A percentile compares a stretch with the other conserved stretches of the same genome.
phyloP scores from a whole-genome alignment of 2,888 invertebrate genomes.

The Diploptera punctata region DNA sequence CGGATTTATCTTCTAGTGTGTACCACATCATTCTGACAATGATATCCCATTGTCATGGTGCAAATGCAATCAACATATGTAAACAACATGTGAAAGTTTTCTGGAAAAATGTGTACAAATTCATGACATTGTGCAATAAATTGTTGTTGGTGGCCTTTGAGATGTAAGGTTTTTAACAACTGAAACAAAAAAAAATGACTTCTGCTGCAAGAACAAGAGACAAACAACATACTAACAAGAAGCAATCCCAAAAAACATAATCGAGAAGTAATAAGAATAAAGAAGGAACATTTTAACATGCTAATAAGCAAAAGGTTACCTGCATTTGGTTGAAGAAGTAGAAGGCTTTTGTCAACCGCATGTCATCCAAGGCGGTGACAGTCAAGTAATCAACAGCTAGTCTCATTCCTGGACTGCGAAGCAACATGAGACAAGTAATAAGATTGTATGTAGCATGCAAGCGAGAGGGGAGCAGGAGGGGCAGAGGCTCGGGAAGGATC shows the following conservation, averaged over 20 bases:
- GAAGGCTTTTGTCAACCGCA: constrained; percentile 43
- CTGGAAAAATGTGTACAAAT: constrained; percentile 5
- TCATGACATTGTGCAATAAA: constrained; percentile 38
- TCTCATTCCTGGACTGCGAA: constrained; percentile 42
- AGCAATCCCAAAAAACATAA: constrained; percentile 33
- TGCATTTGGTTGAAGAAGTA: constrained; percentile 41
- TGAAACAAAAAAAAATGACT: constrained; percentile 28
- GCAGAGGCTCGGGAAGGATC: background rate
- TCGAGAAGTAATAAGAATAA: constrained; percentile 31
- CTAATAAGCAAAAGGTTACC: constrained; percentile 42
- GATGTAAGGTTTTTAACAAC: constrained; percentile 41
- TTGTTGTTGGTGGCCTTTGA: constrained; percentile 37
- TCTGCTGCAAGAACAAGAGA: constrained; percentile 38
- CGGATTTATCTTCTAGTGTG: too few relatives aligned
- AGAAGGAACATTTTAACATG: constrained; percentile 35
- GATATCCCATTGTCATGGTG: constrained; percentile 13
- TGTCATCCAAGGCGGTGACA: constrained; percentile 44
- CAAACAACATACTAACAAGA: constrained; percentile 31
- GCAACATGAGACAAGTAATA: constrained; percentile 39
- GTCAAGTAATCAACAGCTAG: constrained; percentile 41
- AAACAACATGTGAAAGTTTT: constrained; percentile 18
- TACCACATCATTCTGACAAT: background rate
- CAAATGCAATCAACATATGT: constrained; percentile 25
- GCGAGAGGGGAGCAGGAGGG: constrained; percentile 26
- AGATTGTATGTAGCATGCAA: constrained; percentile 33